These are phyloP conservation scores for Campaea margaritaria DNA, from an alignment of 2,888 invertebrate species.

Conservation along the genomic window DNA sequence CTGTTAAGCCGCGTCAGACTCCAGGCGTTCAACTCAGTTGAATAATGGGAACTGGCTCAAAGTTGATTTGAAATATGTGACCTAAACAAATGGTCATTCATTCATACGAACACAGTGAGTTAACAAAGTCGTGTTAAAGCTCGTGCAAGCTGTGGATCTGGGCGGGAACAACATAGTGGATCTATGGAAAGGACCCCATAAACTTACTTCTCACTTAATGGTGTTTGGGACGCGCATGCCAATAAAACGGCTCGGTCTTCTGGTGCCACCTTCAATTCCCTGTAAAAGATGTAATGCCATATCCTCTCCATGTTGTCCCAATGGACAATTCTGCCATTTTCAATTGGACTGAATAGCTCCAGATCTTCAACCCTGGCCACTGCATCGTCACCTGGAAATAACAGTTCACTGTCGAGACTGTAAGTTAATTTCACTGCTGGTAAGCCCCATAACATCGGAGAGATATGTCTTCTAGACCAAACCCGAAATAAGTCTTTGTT, in stretches of 20 bases:
- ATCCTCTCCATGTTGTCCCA: constrained; percentile 79
- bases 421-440: background rate
- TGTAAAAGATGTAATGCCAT: constrained; percentile 72
- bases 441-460: background rate
- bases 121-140: too few species aligned
- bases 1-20: too few species aligned
- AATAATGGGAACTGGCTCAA: too few species aligned
- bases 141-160: too few species aligned
- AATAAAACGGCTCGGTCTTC: constrained; percentile 70
- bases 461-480: too few species aligned
- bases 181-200: too few species aligned
- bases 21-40: too few species aligned
- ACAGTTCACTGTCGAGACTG: background rate
- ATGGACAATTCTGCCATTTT: constrained; percentile 62
- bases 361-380: constrained; percentile 51
- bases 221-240: constrained; percentile 50
- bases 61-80: too few species aligned
- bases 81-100: too few species aligned
- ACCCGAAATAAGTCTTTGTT: too few species aligned
- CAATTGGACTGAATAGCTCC: constrained; percentile 60
- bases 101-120: too few species aligned
- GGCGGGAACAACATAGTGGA: too few species aligned
- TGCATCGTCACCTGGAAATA: constrained; percentile 59
- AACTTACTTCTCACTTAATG: constrained; percentile 68
- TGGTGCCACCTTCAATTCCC: constrained; percentile 71